Conservation (phyloP, 2,888 invertebrate species). For the Rotaria magnacalcarata region DNA sequence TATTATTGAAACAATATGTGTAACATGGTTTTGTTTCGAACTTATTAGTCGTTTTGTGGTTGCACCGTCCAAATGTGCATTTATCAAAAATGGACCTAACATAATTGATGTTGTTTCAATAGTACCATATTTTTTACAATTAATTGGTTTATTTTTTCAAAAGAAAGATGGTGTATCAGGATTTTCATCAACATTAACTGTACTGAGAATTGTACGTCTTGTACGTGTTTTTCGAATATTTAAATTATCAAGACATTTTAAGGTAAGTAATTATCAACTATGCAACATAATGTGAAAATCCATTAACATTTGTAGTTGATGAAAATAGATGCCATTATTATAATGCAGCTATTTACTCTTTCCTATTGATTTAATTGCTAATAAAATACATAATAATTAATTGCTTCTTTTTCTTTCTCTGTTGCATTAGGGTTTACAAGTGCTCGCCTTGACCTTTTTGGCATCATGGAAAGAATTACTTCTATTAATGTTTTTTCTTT, state of each 20-base stretch:
- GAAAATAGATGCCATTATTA: too few relatives aligned
- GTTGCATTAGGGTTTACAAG: slow-evolving; percentile 51
- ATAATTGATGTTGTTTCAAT: slow-evolving; percentile 57
- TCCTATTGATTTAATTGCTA: neutral
- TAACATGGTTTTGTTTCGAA: slow-evolving; percentile 57
- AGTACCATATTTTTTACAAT: slow-evolving; percentile 55
- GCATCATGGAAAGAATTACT: slow-evolving; percentile 54
- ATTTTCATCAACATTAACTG: slow-evolving; percentile 51
- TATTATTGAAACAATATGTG: slow-evolving; percentile 55
- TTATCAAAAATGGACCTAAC: slow-evolving; percentile 55
- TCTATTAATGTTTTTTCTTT: slow-evolving; percentile 56
- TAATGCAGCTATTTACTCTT: neutral
- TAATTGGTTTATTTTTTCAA: slow-evolving; percentile 29
- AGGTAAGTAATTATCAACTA: slow-evolving; percentile 37
- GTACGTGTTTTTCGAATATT: slow-evolving; percentile 55
- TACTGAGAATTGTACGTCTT: slow-evolving; percentile 52
- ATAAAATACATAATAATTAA: neutral
- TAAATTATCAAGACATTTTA: slow-evolving; percentile 56
- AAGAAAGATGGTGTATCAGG: slow-evolving; percentile 48
- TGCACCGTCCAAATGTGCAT: slow-evolving; percentile 51
- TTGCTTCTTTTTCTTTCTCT: neutral
- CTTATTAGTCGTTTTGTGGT: slow-evolving; percentile 51
- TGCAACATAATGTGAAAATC: neutral
- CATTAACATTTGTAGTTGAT: neutral
- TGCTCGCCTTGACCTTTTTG: slow-evolving; percentile 55